Evolutionary conservation across 2,797 vertebrate genomes (phyloP), one percentile per base, ranked within the genome.

Genomic region (Momotus momota): DNA sequence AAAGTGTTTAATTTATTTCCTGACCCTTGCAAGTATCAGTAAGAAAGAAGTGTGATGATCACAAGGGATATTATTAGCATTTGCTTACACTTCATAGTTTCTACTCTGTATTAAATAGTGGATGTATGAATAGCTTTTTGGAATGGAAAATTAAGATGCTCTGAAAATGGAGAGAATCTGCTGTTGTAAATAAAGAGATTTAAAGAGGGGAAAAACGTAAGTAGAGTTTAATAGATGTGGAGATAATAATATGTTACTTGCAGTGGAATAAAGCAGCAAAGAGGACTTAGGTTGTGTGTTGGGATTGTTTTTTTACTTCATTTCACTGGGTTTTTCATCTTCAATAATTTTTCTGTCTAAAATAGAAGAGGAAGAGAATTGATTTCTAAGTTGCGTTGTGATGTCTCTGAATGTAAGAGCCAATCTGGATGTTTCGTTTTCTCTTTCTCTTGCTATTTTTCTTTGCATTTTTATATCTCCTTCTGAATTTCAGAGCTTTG

Each of bases 61-160:
- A 64, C 72, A 27, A 88, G 41, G 27, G 77, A n/a, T 94, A 86
- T 90, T 95, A 75, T 89, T 96, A 92, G 79, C 83, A 81, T 71
- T 90, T 88, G 70, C 73, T 93, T 88, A 86, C 45, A 55, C 45
- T 90, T 88, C 65, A 60, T 77, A 79, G n/a, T 84, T 95, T 82
- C 64, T 95, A 67, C 52, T 92, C 31, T 73, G 45, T 54, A 35
- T 78, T 83, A 89, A 96, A 84, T 57, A 52, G 41, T 61, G 49
- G 62, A 83, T 69, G 35, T 65, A 73, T 82, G 19, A 35, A 33
- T 35, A 58, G 51, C 27, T 55, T 43, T 79, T 67, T 54, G 62
- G 31, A 86, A 72, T 26, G 52, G 65, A 78, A 77, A 91, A 88
- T 29, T 69, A 46, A 46, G 62, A 80, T 29, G 35, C 22, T 82